A percentile compares a stretch with the other conserved stretches of the same genome.
Conservation (phyloP, 2,113 vertebrate genomes). For the Labrus mixtus region DNA sequence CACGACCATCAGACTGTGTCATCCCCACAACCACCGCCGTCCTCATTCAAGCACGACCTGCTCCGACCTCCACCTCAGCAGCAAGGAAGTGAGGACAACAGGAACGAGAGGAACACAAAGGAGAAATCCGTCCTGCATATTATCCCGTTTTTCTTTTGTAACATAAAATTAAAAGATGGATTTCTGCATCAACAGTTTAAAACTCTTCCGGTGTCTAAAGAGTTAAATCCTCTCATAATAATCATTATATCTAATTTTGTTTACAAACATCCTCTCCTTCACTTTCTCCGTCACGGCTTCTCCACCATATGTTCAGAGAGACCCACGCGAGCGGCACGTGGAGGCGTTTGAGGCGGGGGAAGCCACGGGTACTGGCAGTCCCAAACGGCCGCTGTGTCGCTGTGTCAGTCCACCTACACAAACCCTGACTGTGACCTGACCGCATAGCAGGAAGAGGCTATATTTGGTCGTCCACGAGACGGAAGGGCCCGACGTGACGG, state of each 20-base stretch:
- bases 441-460: slow-evolving; percentile 66
- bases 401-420: slow-evolving; percentile 66
- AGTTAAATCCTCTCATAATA: too few relatives aligned
- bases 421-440: slow-evolving; percentile 52
- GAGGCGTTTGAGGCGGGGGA: slow-evolving; percentile 55
- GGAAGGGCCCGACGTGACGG: slow-evolving; percentile 41
- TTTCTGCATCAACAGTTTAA: too few relatives aligned
- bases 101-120: too few relatives aligned
- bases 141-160: too few relatives aligned
- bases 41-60: too few relatives aligned
- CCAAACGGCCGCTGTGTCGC: slow-evolving; percentile 44
- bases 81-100: too few relatives aligned
- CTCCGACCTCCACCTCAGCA: too few relatives aligned
- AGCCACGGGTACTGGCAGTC: slow-evolving; percentile 64
- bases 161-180: too few relatives aligned
- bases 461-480: slow-evolving; percentile 55
- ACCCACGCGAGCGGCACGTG: slow-evolving; percentile 53
- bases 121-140: too few relatives aligned
- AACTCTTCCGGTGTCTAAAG: too few relatives aligned
- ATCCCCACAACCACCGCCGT: too few relatives aligned
- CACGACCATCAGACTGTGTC: too few relatives aligned
- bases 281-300: slow-evolving; percentile 22
- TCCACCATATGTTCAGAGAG: slow-evolving; percentile 68
- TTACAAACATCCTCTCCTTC: slow-evolving; percentile 16
- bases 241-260: slow-evolving; percentile 14